phyloP scores from a whole-genome alignment of 2,113 vertebrate species.

The Dendropsophus ebraccatus region DNA sequence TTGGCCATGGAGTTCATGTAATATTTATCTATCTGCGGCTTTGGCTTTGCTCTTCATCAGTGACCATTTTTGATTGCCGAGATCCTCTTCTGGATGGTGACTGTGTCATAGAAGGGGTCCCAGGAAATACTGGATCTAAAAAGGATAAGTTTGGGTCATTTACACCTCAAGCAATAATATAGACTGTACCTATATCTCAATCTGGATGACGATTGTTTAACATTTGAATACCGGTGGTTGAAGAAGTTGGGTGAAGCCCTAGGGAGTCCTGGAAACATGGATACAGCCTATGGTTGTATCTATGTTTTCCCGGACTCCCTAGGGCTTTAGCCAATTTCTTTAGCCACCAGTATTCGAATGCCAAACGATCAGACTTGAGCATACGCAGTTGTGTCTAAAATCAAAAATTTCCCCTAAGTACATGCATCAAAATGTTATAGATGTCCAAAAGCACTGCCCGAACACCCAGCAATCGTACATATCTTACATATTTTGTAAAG shows the following conservation, averaged over 20 bases:
- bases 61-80: slow-evolving; percentile 79
- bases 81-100: slow-evolving; percentile 90
- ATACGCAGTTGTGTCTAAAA: neutral
- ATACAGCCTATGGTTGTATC: too few species aligned
- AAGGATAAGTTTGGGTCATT: neutral
- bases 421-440: too few species aligned
- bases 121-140: slow-evolving; percentile 90
- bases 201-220: too few species aligned
- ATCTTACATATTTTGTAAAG: neutral
- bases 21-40: neutral
- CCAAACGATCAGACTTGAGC: too few species aligned
- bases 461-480: neutral
- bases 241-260: too few species aligned
- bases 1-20: neutral
- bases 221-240: too few species aligned
- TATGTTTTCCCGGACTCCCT: too few species aligned
- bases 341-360: too few species aligned
- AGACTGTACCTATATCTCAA: neutral
- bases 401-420: neutral
- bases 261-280: too few species aligned
- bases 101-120: slow-evolving; percentile 91
- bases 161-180: neutral
- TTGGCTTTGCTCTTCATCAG: neutral
- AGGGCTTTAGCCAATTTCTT: too few species aligned
- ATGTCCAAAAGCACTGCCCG: neutral